Percentiles rank a stretch among this genome's conserved stretches.
These are phyloP conservation scores for Cosmia pyralina DNA, from an alignment of 2,888 invertebrate species.

Conservation along the genomic window DNA sequence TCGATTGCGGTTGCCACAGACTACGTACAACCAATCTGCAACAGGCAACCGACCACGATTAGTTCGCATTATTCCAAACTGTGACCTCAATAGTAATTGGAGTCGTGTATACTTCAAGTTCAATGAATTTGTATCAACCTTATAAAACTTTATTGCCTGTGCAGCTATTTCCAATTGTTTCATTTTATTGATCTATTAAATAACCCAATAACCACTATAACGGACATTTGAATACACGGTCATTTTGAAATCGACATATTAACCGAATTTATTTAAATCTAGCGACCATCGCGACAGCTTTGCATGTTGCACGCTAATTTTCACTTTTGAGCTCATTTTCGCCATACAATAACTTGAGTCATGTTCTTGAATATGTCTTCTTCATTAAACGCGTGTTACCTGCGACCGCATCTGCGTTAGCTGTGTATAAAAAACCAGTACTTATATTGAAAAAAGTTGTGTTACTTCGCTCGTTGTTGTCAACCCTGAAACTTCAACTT, in stretches of 20 bases:
- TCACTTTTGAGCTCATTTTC: slow-evolving; percentile 58
- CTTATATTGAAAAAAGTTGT: slow-evolving; percentile 19
- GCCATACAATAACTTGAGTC: slow-evolving; percentile 37
- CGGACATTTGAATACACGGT: slow-evolving; percentile 51
- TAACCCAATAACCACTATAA: slow-evolving; percentile 54
- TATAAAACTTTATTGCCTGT: slow-evolving; percentile 61
- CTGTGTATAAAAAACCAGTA: slow-evolving; percentile 4
- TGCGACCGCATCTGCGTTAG: slow-evolving; percentile 2
- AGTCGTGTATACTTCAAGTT: slow-evolving; percentile 64
- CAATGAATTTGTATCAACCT: slow-evolving; percentile 65
- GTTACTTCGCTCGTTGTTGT: not conserved
- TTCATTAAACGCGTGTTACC: slow-evolving; percentile 38
- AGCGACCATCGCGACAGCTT: slow-evolving; percentile 30
- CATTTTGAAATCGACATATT: slow-evolving; percentile 47
- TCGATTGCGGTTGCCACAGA: slow-evolving; percentile 78
- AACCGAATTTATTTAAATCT: slow-evolving; percentile 34
- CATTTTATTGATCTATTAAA: slow-evolving; percentile 63
- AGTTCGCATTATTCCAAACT: slow-evolving; percentile 58
- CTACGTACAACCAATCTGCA: slow-evolving; percentile 41
- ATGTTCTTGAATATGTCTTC: slow-evolving; percentile 38
- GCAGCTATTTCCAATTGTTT: slow-evolving; percentile 59
- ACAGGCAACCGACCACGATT: slow-evolving; percentile 42
- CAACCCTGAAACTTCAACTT: slow-evolving; percentile 72
- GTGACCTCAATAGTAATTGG: slow-evolving; percentile 64
- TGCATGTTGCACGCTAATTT: slow-evolving; percentile 47